phyloP scores from a whole-genome alignment of 2,113 vertebrate species.

The Dascyllus trimaculatus region DNA sequence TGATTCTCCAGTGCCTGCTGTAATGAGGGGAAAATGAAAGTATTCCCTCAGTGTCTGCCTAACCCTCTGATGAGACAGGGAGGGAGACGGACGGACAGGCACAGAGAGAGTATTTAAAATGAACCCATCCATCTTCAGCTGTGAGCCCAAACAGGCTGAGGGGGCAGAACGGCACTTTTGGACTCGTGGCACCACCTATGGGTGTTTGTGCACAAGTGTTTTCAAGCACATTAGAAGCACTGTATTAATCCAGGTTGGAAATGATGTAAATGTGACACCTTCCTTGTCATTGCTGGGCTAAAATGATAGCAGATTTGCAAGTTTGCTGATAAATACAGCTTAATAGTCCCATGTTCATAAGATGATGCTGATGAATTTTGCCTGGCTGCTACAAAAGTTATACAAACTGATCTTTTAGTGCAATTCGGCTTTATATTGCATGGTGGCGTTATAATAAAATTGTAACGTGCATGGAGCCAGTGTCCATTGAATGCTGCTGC shows the following conservation, averaged over 20 bases:
- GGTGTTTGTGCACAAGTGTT: conserved; percentile 11
- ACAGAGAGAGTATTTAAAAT: conserved; percentile 24
- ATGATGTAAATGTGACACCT: neutral
- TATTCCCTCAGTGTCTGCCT: conserved; percentile 69
- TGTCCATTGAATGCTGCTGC: neutral
- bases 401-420: neutral
- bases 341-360: neutral
- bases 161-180: neutral
- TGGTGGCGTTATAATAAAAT: neutral
- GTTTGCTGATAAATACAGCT: neutral
- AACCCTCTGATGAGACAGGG: conserved; percentile 60
- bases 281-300: neutral
- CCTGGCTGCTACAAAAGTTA: neutral
- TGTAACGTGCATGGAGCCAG: neutral
- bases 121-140: conserved; percentile 38
- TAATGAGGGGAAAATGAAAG: conserved; percentile 80
- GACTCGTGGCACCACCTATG: conserved; percentile 7
- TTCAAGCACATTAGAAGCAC: neutral
- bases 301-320: neutral
- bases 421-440: neutral
- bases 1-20: conserved; percentile 75
- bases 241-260: neutral
- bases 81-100: conserved; percentile 11
- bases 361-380: neutral
- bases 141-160: conserved; percentile 20